Evolutionary conservation across 2,113 vertebrate genomes (phyloP).

Genomic region (Bubalus kerabau): DNA sequence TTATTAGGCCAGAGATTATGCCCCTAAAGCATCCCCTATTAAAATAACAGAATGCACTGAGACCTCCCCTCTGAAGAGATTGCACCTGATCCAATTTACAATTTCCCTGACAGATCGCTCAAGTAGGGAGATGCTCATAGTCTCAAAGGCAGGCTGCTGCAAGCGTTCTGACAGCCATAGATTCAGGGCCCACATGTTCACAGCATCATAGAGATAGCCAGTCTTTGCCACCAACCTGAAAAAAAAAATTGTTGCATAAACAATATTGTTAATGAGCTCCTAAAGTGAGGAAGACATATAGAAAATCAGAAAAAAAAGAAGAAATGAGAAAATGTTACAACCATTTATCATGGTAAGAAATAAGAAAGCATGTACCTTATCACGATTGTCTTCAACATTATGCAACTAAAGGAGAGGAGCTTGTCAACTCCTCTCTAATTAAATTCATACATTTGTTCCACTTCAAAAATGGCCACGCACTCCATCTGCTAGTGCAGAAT

Average conservation of each 20-base stretch:
- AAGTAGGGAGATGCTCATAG: neutral
- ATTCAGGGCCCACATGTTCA: neutral
- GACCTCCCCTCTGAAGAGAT: neutral
- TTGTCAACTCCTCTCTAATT: constrained; percentile 80
- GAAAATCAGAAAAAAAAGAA: neutral
- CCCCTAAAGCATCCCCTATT: neutral
- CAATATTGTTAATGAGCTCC: neutral
- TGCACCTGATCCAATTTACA: neutral
- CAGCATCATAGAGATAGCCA: neutral
- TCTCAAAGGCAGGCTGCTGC: neutral
- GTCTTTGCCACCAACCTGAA: neutral
- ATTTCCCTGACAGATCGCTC: neutral
- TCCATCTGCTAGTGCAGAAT: constrained; percentile 81
- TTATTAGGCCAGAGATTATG: neutral
- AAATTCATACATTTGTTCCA: constrained; percentile 81
- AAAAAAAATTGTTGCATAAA: neutral
- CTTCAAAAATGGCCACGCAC: constrained; percentile 79
- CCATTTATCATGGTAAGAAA: neutral
- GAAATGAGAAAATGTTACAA: neutral
- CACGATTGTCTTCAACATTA: constrained; percentile 67
- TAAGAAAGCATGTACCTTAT: constrained; percentile 42
- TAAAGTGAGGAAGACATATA: neutral
- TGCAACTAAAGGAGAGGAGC: constrained; percentile 64
- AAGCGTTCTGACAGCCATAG: neutral
- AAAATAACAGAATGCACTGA: neutral